Evolutionary conservation across 2,797 vertebrate genomes (phyloP), one percentile per base, ranked within the genome.

Genomic region (Loriculus beryllinus): DNA sequence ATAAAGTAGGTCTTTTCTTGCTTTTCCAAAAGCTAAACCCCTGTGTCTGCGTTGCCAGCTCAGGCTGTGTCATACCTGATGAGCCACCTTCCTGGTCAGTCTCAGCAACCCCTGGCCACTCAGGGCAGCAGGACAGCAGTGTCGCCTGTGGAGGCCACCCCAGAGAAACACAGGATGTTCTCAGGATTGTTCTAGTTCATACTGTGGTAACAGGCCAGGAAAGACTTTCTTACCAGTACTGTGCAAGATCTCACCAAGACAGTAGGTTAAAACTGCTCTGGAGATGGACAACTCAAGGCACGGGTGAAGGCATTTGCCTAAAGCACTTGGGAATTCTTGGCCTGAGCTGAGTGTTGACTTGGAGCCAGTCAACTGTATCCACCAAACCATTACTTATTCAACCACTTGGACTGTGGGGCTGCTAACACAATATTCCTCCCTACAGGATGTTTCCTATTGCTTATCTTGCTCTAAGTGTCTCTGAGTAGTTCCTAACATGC

Each of bases 401-500:
- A 9, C 26, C 16, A 22, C 2, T 9, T 69, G 62, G n/a, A 23
- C 74, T 33, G 8, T 52, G 69, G 67, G 43, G 31, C 7, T 81
- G 57, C 42, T 86, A 82, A 67, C 54, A 89, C 20, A 60, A 4
- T 74, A 29, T 35, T 71, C 43, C 26, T 88, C 60, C 29, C 64
- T 52, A 39, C 43, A 60, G 78, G 14, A 62, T 67, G 60, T 89
- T 82, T 90, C 51, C 56, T 54, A 56, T 33, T 74, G 64, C 79
- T 95, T 92, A 82, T 94, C 82, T 84, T 56, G 47, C 28, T 65
- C 25, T 35, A 80, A 86, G 74, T 76, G 75, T 82, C 77, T 84
- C 75, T 85, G 63, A 93, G 84, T 56, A 80, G 74, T 25, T 88
- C 86, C 47, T 71, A 62, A 81, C 54, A 52, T 39, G 62, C 69